Conservation (phyloP, 2,888 invertebrate species). For the Alloscopus bannaensis region DNA sequence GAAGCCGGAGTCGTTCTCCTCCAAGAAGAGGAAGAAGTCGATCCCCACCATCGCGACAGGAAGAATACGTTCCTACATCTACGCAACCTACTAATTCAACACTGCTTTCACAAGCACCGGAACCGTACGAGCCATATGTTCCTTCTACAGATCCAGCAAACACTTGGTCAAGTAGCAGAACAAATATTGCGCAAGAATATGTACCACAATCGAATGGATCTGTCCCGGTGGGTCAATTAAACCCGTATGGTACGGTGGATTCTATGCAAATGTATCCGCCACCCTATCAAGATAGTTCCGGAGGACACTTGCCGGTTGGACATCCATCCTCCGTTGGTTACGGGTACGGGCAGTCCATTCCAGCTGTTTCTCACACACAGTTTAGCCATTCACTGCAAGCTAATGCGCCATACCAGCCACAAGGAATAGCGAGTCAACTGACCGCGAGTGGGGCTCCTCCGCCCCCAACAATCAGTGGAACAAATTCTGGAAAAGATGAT, state of each 20-base stretch:
- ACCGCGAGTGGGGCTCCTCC: constrained; percentile 2
- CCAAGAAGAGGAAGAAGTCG: constrained; percentile 45
- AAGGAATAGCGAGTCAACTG: background rate
- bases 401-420: constrained; percentile 19
- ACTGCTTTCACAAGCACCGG: constrained; percentile 19
- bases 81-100: background rate
- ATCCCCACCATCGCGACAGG: constrained; percentile 37
- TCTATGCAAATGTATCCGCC: constrained; percentile 10
- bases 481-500: constrained; percentile 26
- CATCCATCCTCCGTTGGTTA: background rate
- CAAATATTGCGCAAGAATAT: constrained; percentile 44
- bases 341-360: constrained; percentile 15
- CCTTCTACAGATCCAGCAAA: constrained; percentile 51
- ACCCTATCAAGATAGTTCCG: constrained; percentile 19
- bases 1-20: constrained; percentile 57
- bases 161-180: constrained; percentile 35
- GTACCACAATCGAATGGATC: constrained; percentile 57
- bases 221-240: constrained; percentile 24
- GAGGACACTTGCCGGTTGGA: background rate
- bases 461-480: constrained; percentile 22
- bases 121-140: constrained; percentile 65
- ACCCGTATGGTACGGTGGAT: constrained; percentile 33
- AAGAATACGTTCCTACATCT: constrained; percentile 62
- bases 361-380: background rate
- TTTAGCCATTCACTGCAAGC: constrained; percentile 6